Base-by-base conservation (phyloP, 2,113 vertebrate species). In the Callipepla squamata region DNA sequence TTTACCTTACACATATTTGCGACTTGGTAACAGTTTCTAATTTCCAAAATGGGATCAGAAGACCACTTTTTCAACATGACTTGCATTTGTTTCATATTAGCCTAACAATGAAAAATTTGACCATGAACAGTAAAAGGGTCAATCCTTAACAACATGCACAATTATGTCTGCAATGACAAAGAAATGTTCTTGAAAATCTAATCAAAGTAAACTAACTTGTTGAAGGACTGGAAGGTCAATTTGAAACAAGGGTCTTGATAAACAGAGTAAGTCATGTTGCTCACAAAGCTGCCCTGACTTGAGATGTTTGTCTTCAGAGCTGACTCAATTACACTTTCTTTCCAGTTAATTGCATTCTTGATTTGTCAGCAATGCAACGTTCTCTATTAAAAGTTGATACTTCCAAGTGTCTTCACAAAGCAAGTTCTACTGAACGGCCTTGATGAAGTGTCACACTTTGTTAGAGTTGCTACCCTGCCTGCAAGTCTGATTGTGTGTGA, bases 351-450 rank as follows among this genome's bases (percentile, higher is more conserved):
- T 67, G 65, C 67, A 59, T 85, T 87, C 86, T 76, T 95, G 82
- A 93, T 95, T 82, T 95, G 70, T 85, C 58, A 85, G 20, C 53
- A 87, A 80, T 85, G 58, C 92, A 94, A 93, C 89, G 91, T 36
- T 34, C 38, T 30, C 67, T 94, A 69, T 95, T 96, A 91, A 83
- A 96, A 87, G 65, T 30, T 38, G 58, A 38, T 79, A 59, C 45
- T 79, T 72, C 22, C 61, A 70, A 62, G 40, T 53, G 80, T 75
- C 61, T 62, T 94, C 72, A 73, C 59, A 76, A 42, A 73, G 21
- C 67, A 78, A 67, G 48, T 76, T 95, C 77, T 92, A 58, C 66
- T 80, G 76, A 93, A 80, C 66, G 87, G 86, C 47, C 62, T 70
- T 70, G 74, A 65, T 63, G 42, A 89, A 83, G 57, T 81, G 91